A percentile compares a stretch with the other conserved stretches of the same genome.
Evolutionary conservation across 2,888 invertebrate genomes (phyloP).

Genomic region (Drosophila kambysellisi): DNA sequence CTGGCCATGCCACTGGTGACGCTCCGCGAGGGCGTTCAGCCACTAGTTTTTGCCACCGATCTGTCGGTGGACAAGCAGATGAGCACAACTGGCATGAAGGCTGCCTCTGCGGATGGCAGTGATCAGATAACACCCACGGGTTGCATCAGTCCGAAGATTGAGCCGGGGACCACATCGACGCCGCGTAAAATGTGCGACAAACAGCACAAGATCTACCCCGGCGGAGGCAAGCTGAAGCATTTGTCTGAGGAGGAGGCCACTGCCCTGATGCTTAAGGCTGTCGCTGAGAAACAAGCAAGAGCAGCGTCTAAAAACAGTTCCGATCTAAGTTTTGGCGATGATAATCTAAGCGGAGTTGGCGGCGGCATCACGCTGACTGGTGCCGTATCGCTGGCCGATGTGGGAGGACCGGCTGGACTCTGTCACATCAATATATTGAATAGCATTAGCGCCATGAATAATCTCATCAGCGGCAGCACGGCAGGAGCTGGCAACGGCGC

Average conservation of each 20-base stretch:
- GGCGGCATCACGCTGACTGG: constrained; percentile 69
- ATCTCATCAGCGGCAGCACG: constrained; percentile 81
- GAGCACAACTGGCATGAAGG: constrained; percentile 39
- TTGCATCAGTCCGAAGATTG: constrained; percentile 52
- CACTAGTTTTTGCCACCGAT: constrained; percentile 85
- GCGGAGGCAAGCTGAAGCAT: constrained; percentile 80
- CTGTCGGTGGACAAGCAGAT: constrained; percentile 83
- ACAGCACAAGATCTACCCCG: constrained; percentile 47
- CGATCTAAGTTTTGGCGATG: constrained; percentile 80
- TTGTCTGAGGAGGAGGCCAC: constrained; percentile 82
- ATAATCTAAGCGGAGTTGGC: constrained; percentile 41
- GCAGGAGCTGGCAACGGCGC: constrained; percentile 57
- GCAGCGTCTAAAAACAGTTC: constrained; percentile 67
- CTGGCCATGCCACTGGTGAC: constrained; percentile 90
- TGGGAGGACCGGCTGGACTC: constrained; percentile 73
- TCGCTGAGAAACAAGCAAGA: constrained; percentile 77
- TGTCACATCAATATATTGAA: constrained; percentile 83
- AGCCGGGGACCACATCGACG: constrained; percentile 71
- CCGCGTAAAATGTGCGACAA: constrained; percentile 59
- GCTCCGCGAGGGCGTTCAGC: constrained; percentile 86
- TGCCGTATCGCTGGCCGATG: constrained; percentile 80
- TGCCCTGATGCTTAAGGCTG: constrained; percentile 79
- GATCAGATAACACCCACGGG: constrained; percentile 78
- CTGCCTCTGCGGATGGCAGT: constrained; percentile 39
- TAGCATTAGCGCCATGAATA: constrained; percentile 84